These are phyloP conservation scores for Capromys pilorides DNA, from an alignment of 2,797 vertebrate genomes.

Conservation along the genomic window DNA sequence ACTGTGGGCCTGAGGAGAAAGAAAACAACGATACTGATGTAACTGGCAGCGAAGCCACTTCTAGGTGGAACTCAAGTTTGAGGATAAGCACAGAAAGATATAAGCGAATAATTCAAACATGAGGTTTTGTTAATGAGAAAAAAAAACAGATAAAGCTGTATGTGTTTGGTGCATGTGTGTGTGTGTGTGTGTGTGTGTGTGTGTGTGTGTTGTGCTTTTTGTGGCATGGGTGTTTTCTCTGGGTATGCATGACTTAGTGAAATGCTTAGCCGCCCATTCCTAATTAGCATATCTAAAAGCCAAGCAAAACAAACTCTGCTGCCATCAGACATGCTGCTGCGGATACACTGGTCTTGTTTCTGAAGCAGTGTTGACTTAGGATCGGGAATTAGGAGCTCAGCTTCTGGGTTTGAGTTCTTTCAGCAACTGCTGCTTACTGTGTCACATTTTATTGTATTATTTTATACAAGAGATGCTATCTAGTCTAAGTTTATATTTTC, in stretches of 20 bases:
- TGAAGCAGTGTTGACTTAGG: background rate
- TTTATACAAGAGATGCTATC: background rate
- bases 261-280: background rate
- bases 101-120: background rate
- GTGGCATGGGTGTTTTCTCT: background rate
- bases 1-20: background rate
- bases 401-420: background rate
- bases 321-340: background rate
- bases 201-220: background rate
- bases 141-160: background rate
- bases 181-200: background rate
- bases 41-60: background rate
- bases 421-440: background rate
- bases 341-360: background rate
- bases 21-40: background rate
- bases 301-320: background rate
- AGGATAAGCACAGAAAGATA: background rate
- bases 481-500: background rate
- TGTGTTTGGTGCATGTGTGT: background rate
- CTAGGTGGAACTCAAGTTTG: background rate
- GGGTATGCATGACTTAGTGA: background rate
- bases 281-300: background rate
- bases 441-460: background rate
- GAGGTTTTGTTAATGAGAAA: background rate
- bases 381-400: background rate